Percentiles rank a stretch among this genome's conserved stretches.
Evolutionary conservation across 1,140 invertebrate species (phyloP).

Genomic region (Brachionus rotundiformis): DNA sequence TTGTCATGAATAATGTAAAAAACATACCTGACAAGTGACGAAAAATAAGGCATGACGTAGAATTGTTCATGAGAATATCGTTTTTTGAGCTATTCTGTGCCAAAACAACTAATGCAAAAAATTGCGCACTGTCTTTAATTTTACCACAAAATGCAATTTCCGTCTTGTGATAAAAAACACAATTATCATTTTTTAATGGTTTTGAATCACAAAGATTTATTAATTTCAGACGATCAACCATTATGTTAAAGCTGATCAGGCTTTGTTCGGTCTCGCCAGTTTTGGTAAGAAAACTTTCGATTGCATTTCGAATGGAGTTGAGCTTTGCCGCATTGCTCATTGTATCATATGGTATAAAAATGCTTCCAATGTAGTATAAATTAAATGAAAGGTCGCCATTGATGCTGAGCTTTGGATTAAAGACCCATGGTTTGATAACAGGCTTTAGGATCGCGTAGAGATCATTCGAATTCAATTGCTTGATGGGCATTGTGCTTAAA

Average conservation of each 20-base stretch:
- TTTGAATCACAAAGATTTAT: constrained; percentile 36
- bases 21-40: constrained; percentile 11
- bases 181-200: not conserved
- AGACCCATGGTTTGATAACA: constrained; percentile 21
- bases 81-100: constrained; percentile 21
- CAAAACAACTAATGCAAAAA: constrained; percentile 49
- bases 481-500: not conserved
- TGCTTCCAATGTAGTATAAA: constrained; percentile 23
- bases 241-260: constrained; percentile 19
- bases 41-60: constrained; percentile 36
- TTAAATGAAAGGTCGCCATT: not conserved
- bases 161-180: constrained; percentile 41
- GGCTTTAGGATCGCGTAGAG: constrained; percentile 43
- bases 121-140: constrained; percentile 34
- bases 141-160: constrained; percentile 50
- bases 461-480: constrained; percentile 43
- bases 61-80: constrained; percentile 32
- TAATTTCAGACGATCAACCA: constrained; percentile 18
- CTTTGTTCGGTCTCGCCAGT: not conserved
- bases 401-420: constrained; percentile 20
- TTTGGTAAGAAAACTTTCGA: constrained; percentile 7
- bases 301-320: not conserved
- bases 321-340: constrained; percentile 40
- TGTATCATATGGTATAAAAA: constrained; percentile 48
- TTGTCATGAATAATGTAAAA: not conserved